phyloP scores from a whole-genome alignment of 2,113 vertebrate species.

The Odocoileus virginianus region DNA sequence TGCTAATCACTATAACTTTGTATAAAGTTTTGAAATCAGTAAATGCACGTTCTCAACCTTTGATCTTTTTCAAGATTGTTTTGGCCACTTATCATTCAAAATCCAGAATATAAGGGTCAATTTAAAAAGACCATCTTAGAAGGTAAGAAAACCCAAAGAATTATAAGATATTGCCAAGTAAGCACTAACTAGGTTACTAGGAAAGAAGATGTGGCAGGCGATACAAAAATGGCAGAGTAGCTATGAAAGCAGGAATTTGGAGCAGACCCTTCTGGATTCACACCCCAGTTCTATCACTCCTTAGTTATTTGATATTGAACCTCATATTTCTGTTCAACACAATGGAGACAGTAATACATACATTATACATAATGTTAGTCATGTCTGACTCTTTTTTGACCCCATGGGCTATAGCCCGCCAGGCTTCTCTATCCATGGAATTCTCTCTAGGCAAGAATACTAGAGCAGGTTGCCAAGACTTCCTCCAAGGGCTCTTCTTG shows the following conservation, averaged over 20 bases:
- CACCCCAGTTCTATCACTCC: background rate
- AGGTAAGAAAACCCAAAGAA: background rate
- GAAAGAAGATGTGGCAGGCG: background rate
- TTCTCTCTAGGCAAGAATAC: background rate
- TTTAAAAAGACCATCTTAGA: background rate
- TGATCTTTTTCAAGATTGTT: background rate
- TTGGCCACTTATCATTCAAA: background rate
- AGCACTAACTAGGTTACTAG: background rate
- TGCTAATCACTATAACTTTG: background rate
- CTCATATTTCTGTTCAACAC: background rate
- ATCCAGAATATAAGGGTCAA: background rate
- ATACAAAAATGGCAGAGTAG: background rate
- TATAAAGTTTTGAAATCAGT: background rate
- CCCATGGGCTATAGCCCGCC: fast-evolving
- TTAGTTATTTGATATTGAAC: background rate
- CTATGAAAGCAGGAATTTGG: background rate
- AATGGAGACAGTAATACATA: background rate
- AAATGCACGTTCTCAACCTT: background rate
- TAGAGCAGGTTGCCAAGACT: background rate
- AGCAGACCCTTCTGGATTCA: background rate
- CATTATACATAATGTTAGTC: background rate
- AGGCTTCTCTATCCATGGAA: background rate
- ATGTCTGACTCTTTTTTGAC: background rate
- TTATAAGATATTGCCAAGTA: background rate
- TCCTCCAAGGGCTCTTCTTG: background rate